phyloP scores from a whole-genome alignment of 2,888 invertebrate species.

The Trichogramma dendrolimi region DNA sequence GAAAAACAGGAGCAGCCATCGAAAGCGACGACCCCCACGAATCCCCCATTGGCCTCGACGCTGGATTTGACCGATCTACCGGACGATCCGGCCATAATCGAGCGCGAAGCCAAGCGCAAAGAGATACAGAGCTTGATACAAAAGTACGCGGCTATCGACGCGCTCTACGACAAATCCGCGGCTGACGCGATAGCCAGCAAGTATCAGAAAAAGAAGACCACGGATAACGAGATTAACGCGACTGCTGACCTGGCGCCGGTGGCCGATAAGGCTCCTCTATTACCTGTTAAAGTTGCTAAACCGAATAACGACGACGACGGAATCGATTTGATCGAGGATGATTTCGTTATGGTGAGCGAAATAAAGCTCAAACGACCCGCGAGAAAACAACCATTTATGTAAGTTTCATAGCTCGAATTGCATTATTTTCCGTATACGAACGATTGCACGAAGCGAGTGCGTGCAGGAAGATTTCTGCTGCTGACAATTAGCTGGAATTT shows the following conservation, averaged over 20 bases:
- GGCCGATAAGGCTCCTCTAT: background rate
- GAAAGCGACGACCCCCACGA: constrained; percentile 49
- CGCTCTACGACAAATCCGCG: constrained; percentile 58
- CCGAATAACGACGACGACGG: background rate
- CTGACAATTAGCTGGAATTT: too few species aligned
- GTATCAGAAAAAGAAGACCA: constrained; percentile 40
- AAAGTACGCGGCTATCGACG: constrained; percentile 77
- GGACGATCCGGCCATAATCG: constrained; percentile 62
- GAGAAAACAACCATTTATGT: too few species aligned
- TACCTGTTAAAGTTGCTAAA: background rate
- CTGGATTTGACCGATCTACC: constrained; percentile 40
- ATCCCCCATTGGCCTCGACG: too few species aligned
- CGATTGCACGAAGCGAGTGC: too few species aligned
- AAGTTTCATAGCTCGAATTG: too few species aligned
- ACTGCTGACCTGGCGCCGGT: background rate
- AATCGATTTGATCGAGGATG: constrained; percentile 20
- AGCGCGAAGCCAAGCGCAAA: constrained; percentile 75
- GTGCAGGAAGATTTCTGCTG: too few species aligned
- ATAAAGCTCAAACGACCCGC: too few species aligned
- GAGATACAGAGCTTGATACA: constrained; percentile 78
- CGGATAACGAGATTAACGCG: constrained; percentile 24
- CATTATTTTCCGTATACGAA: too few species aligned
- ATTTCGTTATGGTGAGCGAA: constrained; percentile 14
- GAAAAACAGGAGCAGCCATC: constrained; percentile 51
- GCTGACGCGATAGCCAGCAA: constrained; percentile 49